phyloP scores from a whole-genome alignment of 2,113 vertebrate species.

The Gymnarchus niloticus region DNA sequence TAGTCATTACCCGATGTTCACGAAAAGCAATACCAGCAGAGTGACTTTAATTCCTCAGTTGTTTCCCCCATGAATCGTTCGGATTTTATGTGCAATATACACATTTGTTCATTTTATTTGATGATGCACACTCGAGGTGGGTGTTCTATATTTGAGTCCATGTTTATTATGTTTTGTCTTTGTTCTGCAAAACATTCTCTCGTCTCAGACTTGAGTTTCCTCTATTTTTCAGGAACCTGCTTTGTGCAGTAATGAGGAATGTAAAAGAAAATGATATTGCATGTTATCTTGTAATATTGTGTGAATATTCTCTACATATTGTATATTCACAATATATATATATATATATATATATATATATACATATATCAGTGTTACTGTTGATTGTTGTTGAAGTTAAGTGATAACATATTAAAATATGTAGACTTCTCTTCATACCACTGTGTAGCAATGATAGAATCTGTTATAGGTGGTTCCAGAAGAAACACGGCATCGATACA shows the following conservation, averaged over 20 bases:
- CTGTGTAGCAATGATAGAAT: conserved; percentile 64
- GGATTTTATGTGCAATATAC: conserved; percentile 60
- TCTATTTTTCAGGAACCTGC: conserved; percentile 57
- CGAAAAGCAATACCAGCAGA: conserved; percentile 58
- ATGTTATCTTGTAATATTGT: conserved; percentile 71
- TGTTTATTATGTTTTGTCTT: conserved; percentile 40
- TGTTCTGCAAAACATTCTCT: conserved; percentile 29
- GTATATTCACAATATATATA: conserved; percentile 77
- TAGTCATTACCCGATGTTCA: conserved; percentile 61
- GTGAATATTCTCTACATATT: conserved; percentile 74
- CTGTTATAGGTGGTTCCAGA: conserved; percentile 69
- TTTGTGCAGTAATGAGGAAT: conserved; percentile 59
- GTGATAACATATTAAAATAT: conserved; percentile 73
- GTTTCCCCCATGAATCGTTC: conserved; percentile 34
- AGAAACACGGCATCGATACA: conserved; percentile 49
- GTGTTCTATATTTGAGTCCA: neutral
- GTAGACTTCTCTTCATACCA: conserved; percentile 67
- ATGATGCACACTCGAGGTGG: conserved; percentile 43
- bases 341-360: too few species aligned
- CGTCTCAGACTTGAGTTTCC: conserved; percentile 38
- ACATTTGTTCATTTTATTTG: conserved; percentile 39
- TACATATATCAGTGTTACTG: conserved; percentile 82
- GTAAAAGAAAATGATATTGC: conserved; percentile 63
- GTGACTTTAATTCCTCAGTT: conserved; percentile 55
- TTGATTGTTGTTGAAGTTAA: conserved; percentile 78